phyloP scores from a whole-genome alignment of 1,140 invertebrate genomes.

The Lutraria rhynchaena region DNA sequence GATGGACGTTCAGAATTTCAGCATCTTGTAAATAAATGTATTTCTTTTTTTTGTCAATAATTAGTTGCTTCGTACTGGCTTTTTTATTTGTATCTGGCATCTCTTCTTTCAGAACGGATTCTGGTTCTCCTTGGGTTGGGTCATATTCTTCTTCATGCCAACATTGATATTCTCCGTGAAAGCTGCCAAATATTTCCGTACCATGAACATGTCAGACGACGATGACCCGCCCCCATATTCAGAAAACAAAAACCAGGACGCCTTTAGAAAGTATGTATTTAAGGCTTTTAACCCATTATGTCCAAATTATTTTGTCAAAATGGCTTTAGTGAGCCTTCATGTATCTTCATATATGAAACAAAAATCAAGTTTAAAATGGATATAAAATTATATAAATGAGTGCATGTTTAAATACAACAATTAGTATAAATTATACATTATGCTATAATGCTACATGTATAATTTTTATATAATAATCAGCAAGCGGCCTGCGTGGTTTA shows the following conservation, averaged over 20 bases:
- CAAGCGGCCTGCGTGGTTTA: too few relatives aligned
- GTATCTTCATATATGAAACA: not conserved
- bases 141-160: constrained; percentile 90
- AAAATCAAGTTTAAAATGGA: not conserved
- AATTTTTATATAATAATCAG: too few relatives aligned
- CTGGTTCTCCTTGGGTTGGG: constrained; percentile 92
- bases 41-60: too few relatives aligned
- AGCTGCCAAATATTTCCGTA: constrained; percentile 84
- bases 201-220: constrained; percentile 51
- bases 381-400: not conserved
- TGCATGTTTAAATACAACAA: not conserved
- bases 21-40: too few relatives aligned
- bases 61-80: too few relatives aligned
- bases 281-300: not conserved
- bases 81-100: too few relatives aligned
- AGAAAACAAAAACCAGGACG: not conserved
- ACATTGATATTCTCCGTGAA: constrained; percentile 90
- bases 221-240: constrained; percentile 3
- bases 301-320: not conserved
- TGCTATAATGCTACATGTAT: too few relatives aligned
- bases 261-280: not conserved
- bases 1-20: too few relatives aligned
- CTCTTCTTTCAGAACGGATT: constrained; percentile 94
- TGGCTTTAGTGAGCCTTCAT: not conserved
- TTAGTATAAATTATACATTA: not conserved